Evolutionary conservation across 1,140 invertebrate genomes (phyloP).

Genomic region (Magallana angulata): DNA sequence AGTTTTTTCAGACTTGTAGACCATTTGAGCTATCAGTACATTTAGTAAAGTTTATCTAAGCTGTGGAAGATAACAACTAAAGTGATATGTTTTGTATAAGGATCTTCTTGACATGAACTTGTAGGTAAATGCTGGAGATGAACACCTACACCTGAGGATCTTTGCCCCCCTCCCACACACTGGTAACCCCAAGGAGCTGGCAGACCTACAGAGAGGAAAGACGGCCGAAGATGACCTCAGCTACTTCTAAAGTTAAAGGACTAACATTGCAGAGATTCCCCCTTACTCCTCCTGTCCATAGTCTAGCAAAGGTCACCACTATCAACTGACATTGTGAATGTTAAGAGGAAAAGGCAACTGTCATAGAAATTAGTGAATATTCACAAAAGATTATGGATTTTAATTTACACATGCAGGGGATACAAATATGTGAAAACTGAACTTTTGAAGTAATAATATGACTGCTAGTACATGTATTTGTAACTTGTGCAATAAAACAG

Average conservation of each 20-base stretch:
- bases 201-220: conserved; percentile 33
- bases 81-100: no score
- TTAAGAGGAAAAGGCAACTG: neutral
- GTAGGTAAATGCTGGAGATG: conserved; percentile 35
- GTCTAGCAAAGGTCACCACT: neutral
- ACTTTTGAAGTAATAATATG: no score
- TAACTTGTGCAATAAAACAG: no score
- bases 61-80: no score
- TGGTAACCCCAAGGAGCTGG: neutral
- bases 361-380: no score
- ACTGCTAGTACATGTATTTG: no score
- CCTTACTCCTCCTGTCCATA: neutral
- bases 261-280: neutral
- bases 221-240: neutral
- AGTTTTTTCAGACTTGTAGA: no score
- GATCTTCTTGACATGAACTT: neutral
- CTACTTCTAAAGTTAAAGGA: conserved; percentile 32
- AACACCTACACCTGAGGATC: conserved; percentile 42
- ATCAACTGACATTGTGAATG: neutral
- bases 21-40: no score
- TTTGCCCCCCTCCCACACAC: conserved; percentile 41
- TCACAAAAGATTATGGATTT: no score
- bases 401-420: no score
- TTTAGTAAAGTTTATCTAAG: no score
- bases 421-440: no score